A percentile compares a stretch with the other conserved stretches of the same genome.
Conservation (phyloP, 2,888 invertebrate genomes). For the Allophyes oxyacanthae region DNA sequence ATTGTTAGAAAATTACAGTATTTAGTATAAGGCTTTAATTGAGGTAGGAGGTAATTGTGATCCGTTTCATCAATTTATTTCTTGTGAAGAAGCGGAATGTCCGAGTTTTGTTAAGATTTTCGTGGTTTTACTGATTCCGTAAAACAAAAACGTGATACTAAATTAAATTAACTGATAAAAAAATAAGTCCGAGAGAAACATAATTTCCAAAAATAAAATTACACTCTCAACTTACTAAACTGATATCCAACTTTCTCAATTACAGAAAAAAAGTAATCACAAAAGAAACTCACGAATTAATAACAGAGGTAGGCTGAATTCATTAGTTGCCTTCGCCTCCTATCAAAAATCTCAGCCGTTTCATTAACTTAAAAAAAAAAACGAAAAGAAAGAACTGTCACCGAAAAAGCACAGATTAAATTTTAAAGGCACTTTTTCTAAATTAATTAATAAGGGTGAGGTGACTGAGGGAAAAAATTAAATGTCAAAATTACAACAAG, state of each 20-base stretch:
- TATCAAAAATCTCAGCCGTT: constrained; percentile 84
- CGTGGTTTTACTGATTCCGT: too few species aligned
- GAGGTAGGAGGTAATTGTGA: too few species aligned
- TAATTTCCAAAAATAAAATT: constrained; percentile 21
- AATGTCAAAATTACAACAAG: constrained; percentile 89
- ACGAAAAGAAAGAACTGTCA: constrained; percentile 76
- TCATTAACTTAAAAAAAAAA: constrained; percentile 76
- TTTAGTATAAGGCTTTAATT: too few species aligned
- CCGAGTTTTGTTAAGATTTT: too few species aligned
- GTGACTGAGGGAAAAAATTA: constrained; percentile 85
- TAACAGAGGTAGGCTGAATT: constrained; percentile 65
- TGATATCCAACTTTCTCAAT: constrained; percentile 55
- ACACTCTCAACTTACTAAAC: constrained; percentile 17
- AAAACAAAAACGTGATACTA: neutral
- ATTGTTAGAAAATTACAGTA: too few species aligned
- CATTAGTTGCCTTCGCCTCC: constrained; percentile 71
- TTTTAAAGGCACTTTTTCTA: constrained; percentile 84
- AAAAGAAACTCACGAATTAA: constrained; percentile 62
- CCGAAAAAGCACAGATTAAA: constrained; percentile 84
- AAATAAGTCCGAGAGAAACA: too few species aligned
- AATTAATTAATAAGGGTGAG: constrained; percentile 85
- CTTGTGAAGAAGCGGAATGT: too few species aligned
- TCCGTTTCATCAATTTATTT: too few species aligned
- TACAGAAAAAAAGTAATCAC: constrained; percentile 52
- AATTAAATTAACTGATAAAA: too few species aligned